Conservation (phyloP, 2,888 invertebrate species). For the Suillia variegata region DNA sequence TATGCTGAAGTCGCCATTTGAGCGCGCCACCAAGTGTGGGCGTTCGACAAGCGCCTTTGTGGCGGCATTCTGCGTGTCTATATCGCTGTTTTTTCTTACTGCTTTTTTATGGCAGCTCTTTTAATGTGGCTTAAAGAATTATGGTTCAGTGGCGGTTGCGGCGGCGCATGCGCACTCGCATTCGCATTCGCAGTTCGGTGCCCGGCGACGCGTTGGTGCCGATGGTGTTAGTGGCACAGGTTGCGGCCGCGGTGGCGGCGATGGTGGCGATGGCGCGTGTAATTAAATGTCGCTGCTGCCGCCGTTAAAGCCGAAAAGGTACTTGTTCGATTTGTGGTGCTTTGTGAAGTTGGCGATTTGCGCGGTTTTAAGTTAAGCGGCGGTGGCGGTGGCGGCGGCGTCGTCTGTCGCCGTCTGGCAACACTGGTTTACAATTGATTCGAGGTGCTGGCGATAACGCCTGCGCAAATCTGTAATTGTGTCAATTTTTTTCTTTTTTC, state of each 20-base stretch:
- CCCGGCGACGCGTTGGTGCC: background rate
- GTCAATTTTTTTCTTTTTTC: conserved; percentile 5
- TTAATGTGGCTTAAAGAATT: conserved; percentile 14
- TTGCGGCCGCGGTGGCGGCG: too few species aligned
- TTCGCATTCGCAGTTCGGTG: conserved; percentile 23
- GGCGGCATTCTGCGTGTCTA: conserved; percentile 35
- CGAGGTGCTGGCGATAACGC: too few species aligned
- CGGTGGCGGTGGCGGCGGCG: background rate
- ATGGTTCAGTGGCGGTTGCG: conserved; percentile 5
- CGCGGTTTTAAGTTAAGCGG: too few species aligned
- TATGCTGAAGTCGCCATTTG: too few species aligned
- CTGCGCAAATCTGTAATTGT: conserved; percentile 9
- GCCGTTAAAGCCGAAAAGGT: background rate
- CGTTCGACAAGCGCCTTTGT: conserved; percentile 44
- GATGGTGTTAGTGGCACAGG: too few species aligned
- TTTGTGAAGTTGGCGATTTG: too few species aligned
- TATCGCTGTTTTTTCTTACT: background rate
- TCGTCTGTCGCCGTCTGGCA: too few species aligned
- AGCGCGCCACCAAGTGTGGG: conserved; percentile 37
- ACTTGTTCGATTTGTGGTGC: background rate
- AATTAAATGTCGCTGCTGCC: background rate
- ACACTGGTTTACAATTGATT: background rate
- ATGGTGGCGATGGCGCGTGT: background rate
- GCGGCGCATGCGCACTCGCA: background rate
- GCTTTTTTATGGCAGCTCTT: conserved; percentile 11